Evolutionary conservation across 2,113 vertebrate genomes (phyloP).

Genomic region (Sphaerodactylus townsendi): DNA sequence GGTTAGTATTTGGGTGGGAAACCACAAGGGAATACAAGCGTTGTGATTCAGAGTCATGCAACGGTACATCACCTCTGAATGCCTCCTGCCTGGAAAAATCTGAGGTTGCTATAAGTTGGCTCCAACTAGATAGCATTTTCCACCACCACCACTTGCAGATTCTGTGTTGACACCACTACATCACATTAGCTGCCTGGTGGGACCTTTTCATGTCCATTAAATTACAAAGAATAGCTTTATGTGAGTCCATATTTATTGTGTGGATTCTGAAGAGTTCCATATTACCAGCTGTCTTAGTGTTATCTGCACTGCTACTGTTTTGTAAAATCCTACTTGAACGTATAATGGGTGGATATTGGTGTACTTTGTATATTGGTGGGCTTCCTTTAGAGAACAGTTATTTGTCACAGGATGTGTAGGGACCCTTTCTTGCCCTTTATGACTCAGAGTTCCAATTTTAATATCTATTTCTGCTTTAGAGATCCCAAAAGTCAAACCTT

Average conservation of each 20-base stretch:
- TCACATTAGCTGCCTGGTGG: too few relatives aligned
- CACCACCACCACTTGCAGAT: too few relatives aligned
- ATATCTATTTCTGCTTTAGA: neutral
- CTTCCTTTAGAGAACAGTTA: neutral
- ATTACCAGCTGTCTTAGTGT: neutral
- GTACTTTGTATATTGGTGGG: neutral
- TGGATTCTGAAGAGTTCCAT: neutral
- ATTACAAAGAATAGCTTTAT: neutral
- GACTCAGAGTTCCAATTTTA: neutral
- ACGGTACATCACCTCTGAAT: too few relatives aligned
- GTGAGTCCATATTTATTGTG: slow-evolving; percentile 11
- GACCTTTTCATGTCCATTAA: neutral
- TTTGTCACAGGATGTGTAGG: neutral
- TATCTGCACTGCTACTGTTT: slow-evolving; percentile 15
- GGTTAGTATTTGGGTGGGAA: too few relatives aligned
- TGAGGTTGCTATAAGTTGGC: too few relatives aligned
- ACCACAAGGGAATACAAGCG: too few relatives aligned
- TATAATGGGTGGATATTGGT: neutral
- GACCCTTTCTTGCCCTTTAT: neutral
- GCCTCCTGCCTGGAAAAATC: too few relatives aligned
- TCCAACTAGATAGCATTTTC: too few relatives aligned
- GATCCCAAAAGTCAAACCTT: neutral
- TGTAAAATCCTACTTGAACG: neutral
- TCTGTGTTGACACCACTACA: too few relatives aligned
- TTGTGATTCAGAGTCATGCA: too few relatives aligned